Evolutionary conservation across 2,888 invertebrate genomes (phyloP).

Genomic region (Lithosia quadra): DNA sequence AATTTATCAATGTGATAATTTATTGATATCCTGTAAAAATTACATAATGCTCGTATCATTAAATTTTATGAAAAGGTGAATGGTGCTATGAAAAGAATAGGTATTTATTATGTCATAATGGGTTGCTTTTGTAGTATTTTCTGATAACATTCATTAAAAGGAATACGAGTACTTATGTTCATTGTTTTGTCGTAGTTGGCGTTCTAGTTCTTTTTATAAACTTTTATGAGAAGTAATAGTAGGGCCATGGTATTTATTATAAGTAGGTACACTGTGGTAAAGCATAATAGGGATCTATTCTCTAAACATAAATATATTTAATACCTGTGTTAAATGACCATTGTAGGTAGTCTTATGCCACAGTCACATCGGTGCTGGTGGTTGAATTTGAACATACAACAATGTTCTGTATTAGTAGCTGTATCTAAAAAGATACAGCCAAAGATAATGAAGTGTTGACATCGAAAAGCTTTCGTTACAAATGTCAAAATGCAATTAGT

Average conservation of each 20-base stretch:
- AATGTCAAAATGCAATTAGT: too few species aligned
- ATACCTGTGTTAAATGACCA: too few species aligned
- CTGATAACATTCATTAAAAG: neutral
- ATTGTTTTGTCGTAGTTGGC: neutral
- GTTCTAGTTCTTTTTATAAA: neutral
- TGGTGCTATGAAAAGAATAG: neutral
- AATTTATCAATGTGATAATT: too few species aligned
- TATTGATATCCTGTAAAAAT: neutral
- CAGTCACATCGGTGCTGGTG: too few species aligned
- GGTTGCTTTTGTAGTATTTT: neutral
- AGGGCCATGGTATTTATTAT: neutral
- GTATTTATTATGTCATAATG: conserved; percentile 4
- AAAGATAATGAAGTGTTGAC: too few species aligned
- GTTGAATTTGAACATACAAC: too few species aligned
- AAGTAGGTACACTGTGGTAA: neutral
- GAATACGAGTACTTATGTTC: too few species aligned
- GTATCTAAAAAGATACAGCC: too few species aligned
- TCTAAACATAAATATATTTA: too few species aligned
- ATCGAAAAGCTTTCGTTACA: too few species aligned
- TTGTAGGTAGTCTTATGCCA: too few species aligned
- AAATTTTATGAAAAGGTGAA: neutral
- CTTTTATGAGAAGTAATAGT: neutral
- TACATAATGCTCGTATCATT: neutral
- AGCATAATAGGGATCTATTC: neutral
- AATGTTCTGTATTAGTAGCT: too few species aligned